These are phyloP conservation scores for Scaptomyza caliginosa DNA, from an alignment of 2,888 invertebrate genomes.

Conservation along the genomic window DNA sequence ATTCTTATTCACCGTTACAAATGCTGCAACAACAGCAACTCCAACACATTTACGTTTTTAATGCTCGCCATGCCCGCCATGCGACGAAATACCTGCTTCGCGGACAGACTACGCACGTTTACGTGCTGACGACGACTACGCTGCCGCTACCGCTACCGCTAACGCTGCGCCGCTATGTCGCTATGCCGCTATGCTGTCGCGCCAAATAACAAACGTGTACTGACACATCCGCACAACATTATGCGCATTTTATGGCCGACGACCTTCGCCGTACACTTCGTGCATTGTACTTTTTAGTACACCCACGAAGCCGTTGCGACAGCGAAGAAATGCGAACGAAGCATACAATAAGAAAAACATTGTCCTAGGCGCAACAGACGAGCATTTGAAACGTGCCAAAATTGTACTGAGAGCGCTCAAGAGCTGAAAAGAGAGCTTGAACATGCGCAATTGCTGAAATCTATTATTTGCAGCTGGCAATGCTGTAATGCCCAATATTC, in stretches of 20 bases:
- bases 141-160: conserved; percentile 17
- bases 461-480: conserved; percentile 59
- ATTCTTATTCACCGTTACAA: conserved; percentile 35
- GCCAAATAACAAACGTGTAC: conserved; percentile 82
- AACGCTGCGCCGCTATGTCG: conserved; percentile 14
- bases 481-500: conserved; percentile 35
- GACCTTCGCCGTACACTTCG: conserved; percentile 66
- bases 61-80: conserved; percentile 43
- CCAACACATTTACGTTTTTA: conserved; percentile 28
- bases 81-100: conserved; percentile 17
- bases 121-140: conserved; percentile 27
- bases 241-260: conserved; percentile 83
- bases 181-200: conserved; percentile 60
- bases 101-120: conserved; percentile 11
- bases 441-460: conserved; percentile 46
- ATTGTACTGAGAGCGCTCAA: conserved; percentile 25
- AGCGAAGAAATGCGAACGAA: conserved; percentile 15
- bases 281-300: conserved; percentile 69
- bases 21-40: conserved; percentile 3
- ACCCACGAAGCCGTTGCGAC: conserved; percentile 40
- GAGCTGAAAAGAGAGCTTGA: conserved; percentile 34
- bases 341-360: conserved; percentile 78
- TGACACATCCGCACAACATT: conserved; percentile 78
- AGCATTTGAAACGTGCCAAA: conserved; percentile 41
- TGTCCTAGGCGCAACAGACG: conserved; percentile 81